Conservation (phyloP, 53 echinoderm and acorn worm species). For the Holothuria leucospilota region DNA sequence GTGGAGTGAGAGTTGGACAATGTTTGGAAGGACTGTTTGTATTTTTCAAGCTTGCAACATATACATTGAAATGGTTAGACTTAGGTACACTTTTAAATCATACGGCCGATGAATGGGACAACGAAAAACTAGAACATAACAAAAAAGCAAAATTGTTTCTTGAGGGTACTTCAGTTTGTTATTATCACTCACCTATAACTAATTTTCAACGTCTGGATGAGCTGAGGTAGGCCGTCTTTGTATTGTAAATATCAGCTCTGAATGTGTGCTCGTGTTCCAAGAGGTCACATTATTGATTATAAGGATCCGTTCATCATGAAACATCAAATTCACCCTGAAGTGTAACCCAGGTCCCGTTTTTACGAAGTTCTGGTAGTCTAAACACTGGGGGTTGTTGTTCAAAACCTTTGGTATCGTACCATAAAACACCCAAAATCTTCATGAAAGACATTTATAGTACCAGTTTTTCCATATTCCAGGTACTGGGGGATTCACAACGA, state of each 20-base stretch:
- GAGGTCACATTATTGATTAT: neutral
- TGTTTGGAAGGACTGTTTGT: too few species aligned
- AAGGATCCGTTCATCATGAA: neutral
- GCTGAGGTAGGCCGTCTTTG: neutral
- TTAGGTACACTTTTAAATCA: too few species aligned
- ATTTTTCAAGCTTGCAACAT: too few species aligned
- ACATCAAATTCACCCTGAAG: neutral
- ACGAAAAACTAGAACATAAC: too few species aligned
- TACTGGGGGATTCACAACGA: neutral
- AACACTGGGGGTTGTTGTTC: neutral
- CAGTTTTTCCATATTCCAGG: neutral
- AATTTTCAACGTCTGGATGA: neutral
- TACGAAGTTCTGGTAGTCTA: neutral
- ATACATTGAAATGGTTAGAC: too few species aligned
- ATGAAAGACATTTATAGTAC: neutral
- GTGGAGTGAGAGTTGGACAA: too few species aligned
- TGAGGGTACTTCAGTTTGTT: too few species aligned
- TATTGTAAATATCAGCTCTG: neutral
- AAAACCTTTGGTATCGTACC: neutral
- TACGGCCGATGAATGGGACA: too few species aligned
- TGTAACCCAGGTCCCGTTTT: neutral
- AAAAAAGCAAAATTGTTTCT: too few species aligned
- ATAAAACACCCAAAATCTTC: neutral
- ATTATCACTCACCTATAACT: neutral
- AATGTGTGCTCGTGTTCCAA: neutral